Conservation (phyloP, 2,888 invertebrate species). For the Cataglyphis cursor region DNA sequence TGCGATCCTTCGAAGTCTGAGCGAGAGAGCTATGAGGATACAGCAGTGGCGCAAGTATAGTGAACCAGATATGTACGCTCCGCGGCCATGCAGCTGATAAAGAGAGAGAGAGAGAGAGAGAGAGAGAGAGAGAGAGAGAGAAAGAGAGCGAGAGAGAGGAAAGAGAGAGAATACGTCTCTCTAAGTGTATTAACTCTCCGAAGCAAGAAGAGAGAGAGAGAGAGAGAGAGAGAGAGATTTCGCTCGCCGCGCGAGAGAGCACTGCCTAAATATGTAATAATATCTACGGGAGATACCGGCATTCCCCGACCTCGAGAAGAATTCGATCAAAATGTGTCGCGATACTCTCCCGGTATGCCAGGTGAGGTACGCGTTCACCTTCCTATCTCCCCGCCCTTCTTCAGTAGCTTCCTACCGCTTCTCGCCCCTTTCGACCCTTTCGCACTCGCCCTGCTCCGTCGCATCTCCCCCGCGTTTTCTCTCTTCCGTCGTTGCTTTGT, state of each 20-base stretch:
- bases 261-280: constrained; percentile 82
- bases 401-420: constrained; percentile 60
- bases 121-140: constrained; percentile 9
- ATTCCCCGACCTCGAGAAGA: constrained; percentile 76
- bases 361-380: constrained; percentile 75
- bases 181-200: constrained; percentile 45
- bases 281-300: constrained; percentile 75
- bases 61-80: constrained; percentile 70
- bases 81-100: constrained; percentile 37
- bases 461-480: constrained; percentile 4
- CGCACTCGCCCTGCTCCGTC: constrained; percentile 35
- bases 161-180: constrained; percentile 37
- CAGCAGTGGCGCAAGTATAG: constrained; percentile 65
- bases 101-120: constrained; percentile 8
- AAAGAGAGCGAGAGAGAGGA: constrained; percentile 17
- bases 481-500: constrained; percentile 35
- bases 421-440: constrained; percentile 44
- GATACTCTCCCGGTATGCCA: constrained; percentile 76
- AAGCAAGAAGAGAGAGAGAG: constrained; percentile 16
- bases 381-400: constrained; percentile 64
- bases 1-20: constrained; percentile 76
- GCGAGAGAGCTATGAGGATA: constrained; percentile 56
- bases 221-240: constrained; percentile 25
- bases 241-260: constrained; percentile 59
- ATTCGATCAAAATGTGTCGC: constrained; percentile 79